Percentiles rank a stretch among this genome's conserved stretches.
phyloP scores from a whole-genome alignment of 2,113 vertebrate genomes.

The Promerops cafer region DNA sequence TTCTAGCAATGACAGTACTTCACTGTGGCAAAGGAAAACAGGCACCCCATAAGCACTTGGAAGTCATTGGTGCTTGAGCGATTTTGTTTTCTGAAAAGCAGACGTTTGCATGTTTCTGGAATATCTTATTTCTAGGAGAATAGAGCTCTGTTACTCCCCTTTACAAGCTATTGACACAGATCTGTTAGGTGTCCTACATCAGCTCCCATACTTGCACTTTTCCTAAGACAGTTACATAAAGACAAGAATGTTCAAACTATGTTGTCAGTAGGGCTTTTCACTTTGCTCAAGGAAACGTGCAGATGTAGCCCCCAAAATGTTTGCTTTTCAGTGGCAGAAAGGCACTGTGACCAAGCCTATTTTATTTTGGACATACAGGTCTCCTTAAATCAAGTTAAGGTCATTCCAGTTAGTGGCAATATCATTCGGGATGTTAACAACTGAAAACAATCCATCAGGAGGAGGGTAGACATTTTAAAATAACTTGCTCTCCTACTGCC shows the following conservation, averaged over 20 bases:
- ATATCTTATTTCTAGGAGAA: not conserved
- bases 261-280: not conserved
- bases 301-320: not conserved
- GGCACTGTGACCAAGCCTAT: not conserved
- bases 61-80: not conserved
- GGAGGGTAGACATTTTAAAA: not conserved
- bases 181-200: not conserved
- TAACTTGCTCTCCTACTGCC: constrained; percentile 5
- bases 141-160: not conserved
- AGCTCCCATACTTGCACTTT: not conserved
- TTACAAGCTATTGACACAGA: not conserved
- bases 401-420: not conserved
- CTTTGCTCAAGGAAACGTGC: not conserved
- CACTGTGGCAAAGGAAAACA: not conserved
- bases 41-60: not conserved
- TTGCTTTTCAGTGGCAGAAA: not conserved
- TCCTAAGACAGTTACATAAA: not conserved
- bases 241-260: not conserved
- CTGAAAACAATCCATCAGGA: constrained; percentile 3
- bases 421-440: constrained; percentile 19
- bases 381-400: constrained; percentile 32
- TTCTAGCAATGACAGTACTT: not conserved
- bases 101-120: not conserved
- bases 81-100: not conserved
- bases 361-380: not conserved